Conservation (phyloP, 2,888 invertebrate species). For the Amphimallon solstitiale region DNA sequence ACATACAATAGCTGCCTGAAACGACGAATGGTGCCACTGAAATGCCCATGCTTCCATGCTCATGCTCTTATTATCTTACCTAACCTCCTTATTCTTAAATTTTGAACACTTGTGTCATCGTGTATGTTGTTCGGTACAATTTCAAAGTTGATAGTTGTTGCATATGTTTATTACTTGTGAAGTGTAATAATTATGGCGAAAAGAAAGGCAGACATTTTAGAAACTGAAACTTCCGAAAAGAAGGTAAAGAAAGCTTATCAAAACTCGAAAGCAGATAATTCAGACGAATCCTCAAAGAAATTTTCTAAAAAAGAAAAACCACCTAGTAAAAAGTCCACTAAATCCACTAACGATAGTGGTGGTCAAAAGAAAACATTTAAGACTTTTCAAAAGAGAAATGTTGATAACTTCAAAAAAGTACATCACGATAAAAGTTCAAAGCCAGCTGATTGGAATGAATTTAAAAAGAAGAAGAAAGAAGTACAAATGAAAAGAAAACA, state of each 20-base stretch:
- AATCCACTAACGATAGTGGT: not conserved
- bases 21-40: too few species aligned
- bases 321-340: not conserved
- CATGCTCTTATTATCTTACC: too few species aligned
- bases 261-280: not conserved
- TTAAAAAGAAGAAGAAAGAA: constrained; percentile 80
- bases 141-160: too few species aligned
- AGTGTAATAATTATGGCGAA: constrained; percentile 5
- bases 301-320: constrained; percentile 20
- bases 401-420: not conserved
- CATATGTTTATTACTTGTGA: too few species aligned
- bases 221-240: not conserved
- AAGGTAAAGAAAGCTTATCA: not conserved
- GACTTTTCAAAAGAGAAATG: constrained; percentile 6
- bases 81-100: too few species aligned
- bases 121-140: too few species aligned
- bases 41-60: too few species aligned
- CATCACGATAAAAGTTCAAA: constrained; percentile 56
- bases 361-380: constrained; percentile 4
- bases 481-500: constrained; percentile 74
- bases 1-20: too few species aligned
- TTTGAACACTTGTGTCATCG: too few species aligned
- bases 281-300: not conserved
- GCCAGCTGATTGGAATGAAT: constrained; percentile 77
- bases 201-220: constrained; percentile 2